Evolutionary conservation across 2,888 invertebrate genomes (phyloP).

Genomic region (Apamea epomidion): DNA sequence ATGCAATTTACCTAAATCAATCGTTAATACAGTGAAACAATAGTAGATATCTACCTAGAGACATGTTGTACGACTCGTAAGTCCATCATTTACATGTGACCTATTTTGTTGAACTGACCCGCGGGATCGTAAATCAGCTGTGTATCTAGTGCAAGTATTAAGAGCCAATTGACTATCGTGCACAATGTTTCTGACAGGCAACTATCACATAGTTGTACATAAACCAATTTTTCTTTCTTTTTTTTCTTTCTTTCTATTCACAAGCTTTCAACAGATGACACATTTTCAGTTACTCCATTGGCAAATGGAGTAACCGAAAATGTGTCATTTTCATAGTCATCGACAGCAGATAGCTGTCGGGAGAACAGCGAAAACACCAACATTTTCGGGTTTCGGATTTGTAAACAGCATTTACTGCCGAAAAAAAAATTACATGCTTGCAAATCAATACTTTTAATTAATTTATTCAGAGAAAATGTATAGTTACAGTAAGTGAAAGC

Average conservation of each 20-base stretch:
- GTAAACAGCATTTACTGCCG: not conserved
- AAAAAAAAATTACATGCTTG: too few species aligned
- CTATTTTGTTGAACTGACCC: slow-evolving; percentile 40
- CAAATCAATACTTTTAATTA: not conserved
- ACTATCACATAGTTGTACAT: not conserved
- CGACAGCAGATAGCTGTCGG: not conserved
- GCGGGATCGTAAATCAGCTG: slow-evolving; percentile 38
- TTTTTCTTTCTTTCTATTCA: too few species aligned
- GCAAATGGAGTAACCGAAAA: not conserved
- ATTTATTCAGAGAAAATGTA: not conserved
- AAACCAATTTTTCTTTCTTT: too few species aligned
- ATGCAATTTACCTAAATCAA: too few species aligned
- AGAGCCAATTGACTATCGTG: slow-evolving; percentile 42
- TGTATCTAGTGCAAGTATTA: slow-evolving; percentile 23
- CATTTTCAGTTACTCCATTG: not conserved
- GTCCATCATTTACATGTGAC: slow-evolving; percentile 34
- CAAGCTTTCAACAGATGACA: not conserved
- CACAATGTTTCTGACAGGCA: not conserved
- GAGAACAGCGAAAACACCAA: not conserved
- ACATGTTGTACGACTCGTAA: not conserved
- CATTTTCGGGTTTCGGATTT: not conserved
- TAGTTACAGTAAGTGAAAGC: not conserved
- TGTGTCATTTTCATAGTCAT: too few species aligned
- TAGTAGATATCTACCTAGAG: not conserved
- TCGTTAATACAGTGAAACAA: slow-evolving; percentile 14